Evolutionary conservation across 1,140 invertebrate genomes (phyloP).

Genomic region (Ctenoplectra terminalis): DNA sequence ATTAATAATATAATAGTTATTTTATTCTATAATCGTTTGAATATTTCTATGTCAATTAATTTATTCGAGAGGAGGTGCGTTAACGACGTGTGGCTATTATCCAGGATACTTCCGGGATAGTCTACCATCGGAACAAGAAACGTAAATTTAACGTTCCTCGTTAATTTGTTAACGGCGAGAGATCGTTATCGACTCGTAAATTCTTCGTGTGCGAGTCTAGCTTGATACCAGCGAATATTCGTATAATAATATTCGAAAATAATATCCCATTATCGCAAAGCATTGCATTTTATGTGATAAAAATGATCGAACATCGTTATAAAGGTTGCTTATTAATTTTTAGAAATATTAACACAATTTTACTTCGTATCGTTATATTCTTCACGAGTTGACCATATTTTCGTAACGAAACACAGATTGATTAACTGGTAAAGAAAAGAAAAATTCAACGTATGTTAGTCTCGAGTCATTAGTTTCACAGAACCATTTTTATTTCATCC

Average conservation of each 20-base stretch:
- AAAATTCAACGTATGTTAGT: neutral
- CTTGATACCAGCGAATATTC: constrained; percentile 11
- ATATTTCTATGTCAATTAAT: constrained; percentile 9
- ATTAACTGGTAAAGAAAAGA: neutral
- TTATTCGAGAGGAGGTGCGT: neutral
- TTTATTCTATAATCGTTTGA: neutral
- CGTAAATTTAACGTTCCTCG: constrained; percentile 4
- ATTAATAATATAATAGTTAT: neutral
- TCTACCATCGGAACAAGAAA: neutral
- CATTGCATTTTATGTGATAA: neutral
- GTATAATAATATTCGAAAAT: neutral
- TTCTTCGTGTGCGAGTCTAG: constrained; percentile 8
- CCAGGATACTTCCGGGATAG: neutral
- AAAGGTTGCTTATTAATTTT: too few species aligned
- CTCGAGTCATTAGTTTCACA: neutral
- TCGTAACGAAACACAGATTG: neutral
- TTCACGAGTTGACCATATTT: neutral
- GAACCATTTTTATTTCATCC: neutral
- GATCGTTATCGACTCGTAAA: constrained; percentile 40
- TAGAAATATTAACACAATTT: too few species aligned
- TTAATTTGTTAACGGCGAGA: constrained; percentile 40
- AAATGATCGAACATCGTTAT: neutral
- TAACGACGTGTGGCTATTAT: neutral
- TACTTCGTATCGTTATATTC: too few species aligned
- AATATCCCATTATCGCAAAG: too few species aligned